Evolutionary conservation across 2,113 vertebrate species (phyloP), one percentile per base, ranked within the genome.

Genomic region (Sorex fumeus): DNA sequence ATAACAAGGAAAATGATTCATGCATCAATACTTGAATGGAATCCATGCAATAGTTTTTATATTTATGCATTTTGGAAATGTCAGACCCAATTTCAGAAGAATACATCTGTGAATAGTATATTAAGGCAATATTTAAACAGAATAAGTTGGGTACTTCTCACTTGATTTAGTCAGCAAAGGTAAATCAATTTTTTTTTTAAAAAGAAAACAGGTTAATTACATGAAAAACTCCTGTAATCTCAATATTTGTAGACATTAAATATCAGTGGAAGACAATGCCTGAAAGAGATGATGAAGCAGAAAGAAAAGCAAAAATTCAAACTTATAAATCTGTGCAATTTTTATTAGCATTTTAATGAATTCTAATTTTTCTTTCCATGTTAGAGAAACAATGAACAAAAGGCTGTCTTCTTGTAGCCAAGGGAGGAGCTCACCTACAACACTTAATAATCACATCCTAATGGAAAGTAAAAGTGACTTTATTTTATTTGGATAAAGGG

Each of bases 121-220:
- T 32, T 77, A 81, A 87, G 53, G 27, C 5, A 85, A 50, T 0
- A 3, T 60, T 53, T 86, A 9, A 66, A 43, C 45, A 88, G n/a
- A 66, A 16, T 45, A 32, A 64, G 7, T 60, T 79, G 40, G 19
- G 50, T 13, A 40, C 21, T 6, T 53, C 21, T 40, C 40, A 40
- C 7, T 40, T 40, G 40, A 40, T 40, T 40, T 40, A 40, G 1
- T 50, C 57, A 72, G 53, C 30, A 45, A 28, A 71, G 27, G 5
- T 75, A 80, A 94, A 71, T 62, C 74, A 81, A 66, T 30, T 21
- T 50, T 72, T 21, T 50, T 72, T 95, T 89, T 47, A 6, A 8
- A 84, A 84, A n/a, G 3, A 13, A 84, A 84, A 34, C 36, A 84
- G 25, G 84, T 69, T 81, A 78, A 6, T 85, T 32, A 16, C 64